Conservation (phyloP, 1,140 invertebrate genomes). For the Anoplolepis gracilipes region DNA sequence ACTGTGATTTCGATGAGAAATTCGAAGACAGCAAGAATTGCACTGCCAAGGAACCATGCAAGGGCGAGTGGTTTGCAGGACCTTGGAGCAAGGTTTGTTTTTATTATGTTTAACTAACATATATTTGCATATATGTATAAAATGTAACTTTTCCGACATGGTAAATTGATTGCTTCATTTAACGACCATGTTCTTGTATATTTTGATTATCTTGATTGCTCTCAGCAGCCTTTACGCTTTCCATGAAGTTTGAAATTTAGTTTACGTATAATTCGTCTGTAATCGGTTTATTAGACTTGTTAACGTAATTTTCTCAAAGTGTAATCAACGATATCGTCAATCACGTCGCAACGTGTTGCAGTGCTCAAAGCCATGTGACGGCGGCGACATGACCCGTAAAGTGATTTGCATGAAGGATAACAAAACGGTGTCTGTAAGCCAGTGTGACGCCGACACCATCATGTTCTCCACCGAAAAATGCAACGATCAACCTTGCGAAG, state of each 20-base stretch:
- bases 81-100: constrained; percentile 91
- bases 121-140: neutral
- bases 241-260: neutral
- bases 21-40: constrained; percentile 91
- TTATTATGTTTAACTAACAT: constrained; percentile 44
- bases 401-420: constrained; percentile 93
- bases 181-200: neutral
- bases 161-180: neutral
- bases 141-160: neutral
- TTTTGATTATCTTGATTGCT: neutral
- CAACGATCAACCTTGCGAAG: constrained; percentile 90
- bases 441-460: constrained; percentile 89
- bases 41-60: constrained; percentile 90
- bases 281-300: neutral
- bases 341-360: constrained; percentile 79
- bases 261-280: neutral
- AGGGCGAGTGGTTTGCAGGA: constrained; percentile 95
- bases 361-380: constrained; percentile 94
- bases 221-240: neutral
- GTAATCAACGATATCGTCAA: constrained; percentile 48
- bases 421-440: constrained; percentile 85
- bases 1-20: constrained; percentile 90
- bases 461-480: constrained; percentile 90
- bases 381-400: constrained; percentile 90
- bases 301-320: constrained; percentile 4